Evolutionary conservation across 2,888 invertebrate species (phyloP), one percentile per base, ranked within the genome.

Genomic region (Dynastes tityus): DNA sequence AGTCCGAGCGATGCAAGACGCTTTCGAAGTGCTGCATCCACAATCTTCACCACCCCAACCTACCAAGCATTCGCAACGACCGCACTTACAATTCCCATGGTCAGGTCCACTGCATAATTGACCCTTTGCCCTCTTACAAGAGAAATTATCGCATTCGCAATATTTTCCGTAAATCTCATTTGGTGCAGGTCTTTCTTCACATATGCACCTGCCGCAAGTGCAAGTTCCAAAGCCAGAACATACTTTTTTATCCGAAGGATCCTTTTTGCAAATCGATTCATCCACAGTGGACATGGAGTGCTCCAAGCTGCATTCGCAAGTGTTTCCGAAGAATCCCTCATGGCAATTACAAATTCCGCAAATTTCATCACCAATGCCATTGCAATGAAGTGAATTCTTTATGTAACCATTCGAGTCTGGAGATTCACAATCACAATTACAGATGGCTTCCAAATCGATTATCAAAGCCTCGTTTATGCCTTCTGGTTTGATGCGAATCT

Each of bases 81-180:
- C 94, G 84, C 95, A 95, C 11, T 90, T 90, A 84, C 94, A 93
- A 55, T 85, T 87, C 53, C 95, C 95, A 16, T 67, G 65, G 22
- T 79, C 74, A 55, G 88, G 89, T 1, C 92, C 92, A 1, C 90
- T 87, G 81, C 92, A 92, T 53, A 91, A 84, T 40, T 87, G 83
- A 1, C 89, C 87, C 1, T 87, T 86, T 51, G 90, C 87, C 37
- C 91, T 79, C 49, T 90, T 90, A 86, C 96, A 97, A 70, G 94
- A 94, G 85, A 92, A 93, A 85, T 93, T 92, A 86, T 95, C 94
- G 85, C 96, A 95, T 83, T 97, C 92, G 85, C 97, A 97, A 86
- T 90, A 95, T 77, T 90, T 85, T 0, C 95, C 95, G 53, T 90
- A 90, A 78, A 91, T 76, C 11, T 6, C 2, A 6, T 79, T 22